phyloP scores from a whole-genome alignment of 1,140 invertebrate species.

The Metaphire vulgaris region DNA sequence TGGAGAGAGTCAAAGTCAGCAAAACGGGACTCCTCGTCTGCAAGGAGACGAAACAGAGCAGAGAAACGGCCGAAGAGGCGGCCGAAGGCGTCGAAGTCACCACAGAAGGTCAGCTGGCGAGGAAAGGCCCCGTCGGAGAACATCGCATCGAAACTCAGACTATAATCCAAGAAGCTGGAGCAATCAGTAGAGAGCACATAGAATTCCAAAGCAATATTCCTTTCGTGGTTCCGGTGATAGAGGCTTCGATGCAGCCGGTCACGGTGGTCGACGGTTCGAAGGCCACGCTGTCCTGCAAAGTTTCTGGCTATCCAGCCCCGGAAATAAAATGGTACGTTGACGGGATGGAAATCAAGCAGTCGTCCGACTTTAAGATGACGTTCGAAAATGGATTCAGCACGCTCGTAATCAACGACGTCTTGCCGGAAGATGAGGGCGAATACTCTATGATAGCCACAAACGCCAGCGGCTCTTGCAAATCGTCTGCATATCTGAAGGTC shows the following conservation, averaged over 20 bases:
- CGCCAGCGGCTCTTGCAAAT: slow-evolving; percentile 38
- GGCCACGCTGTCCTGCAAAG: slow-evolving; percentile 36
- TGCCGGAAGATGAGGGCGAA: slow-evolving; percentile 72
- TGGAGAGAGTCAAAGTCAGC: background rate
- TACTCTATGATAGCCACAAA: slow-evolving; percentile 67
- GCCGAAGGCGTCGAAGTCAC: background rate
- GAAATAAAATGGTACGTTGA: slow-evolving; percentile 57
- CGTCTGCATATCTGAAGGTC: slow-evolving; percentile 27
- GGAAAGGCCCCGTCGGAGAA: background rate
- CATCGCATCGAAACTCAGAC: slow-evolving; percentile 10
- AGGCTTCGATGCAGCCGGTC: slow-evolving; percentile 38
- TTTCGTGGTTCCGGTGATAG: slow-evolving; percentile 38
- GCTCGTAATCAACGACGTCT: slow-evolving; percentile 72
- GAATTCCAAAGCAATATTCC: slow-evolving; percentile 3
- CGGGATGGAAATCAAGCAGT: slow-evolving; percentile 60
- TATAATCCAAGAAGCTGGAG: slow-evolving; percentile 1
- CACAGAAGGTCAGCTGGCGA: background rate
- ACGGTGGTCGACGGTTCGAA: slow-evolving; percentile 41
- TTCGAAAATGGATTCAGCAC: slow-evolving; percentile 39
- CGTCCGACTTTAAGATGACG: slow-evolving; percentile 51
- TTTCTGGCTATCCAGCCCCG: slow-evolving; percentile 40
- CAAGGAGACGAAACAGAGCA: background rate
- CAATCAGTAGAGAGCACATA: slow-evolving; percentile 10
- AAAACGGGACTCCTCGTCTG: background rate
- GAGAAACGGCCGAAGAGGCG: background rate